Percentiles rank a stretch among this genome's conserved stretches.
Conservation (phyloP, 2,888 invertebrate genomes). For the Pheosia tremula region DNA sequence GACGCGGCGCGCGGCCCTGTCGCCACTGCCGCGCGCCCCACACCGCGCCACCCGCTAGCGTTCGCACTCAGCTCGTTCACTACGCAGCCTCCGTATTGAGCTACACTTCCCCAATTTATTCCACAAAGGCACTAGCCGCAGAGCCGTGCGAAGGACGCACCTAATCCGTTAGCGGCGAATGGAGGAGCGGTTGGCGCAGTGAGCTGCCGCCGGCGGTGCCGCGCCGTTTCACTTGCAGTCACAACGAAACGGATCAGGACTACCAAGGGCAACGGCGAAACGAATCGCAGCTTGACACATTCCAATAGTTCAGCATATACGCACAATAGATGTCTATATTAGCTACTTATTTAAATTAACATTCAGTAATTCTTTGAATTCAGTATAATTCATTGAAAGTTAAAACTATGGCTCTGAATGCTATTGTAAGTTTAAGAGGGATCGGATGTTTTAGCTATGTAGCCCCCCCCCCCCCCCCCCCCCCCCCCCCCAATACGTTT, state of each 20-base stretch:
- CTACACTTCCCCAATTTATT: slow-evolving; percentile 72
- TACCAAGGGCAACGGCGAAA: slow-evolving; percentile 14
- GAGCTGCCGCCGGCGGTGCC: slow-evolving; percentile 9
- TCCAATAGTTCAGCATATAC: background rate
- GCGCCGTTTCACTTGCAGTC: slow-evolving; percentile 21
- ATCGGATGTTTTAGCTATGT: slow-evolving; percentile 5
- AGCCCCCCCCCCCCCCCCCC: slow-evolving; percentile 6
- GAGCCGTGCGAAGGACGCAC: slow-evolving; percentile 69
- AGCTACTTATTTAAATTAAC: background rate
- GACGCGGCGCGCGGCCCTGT: slow-evolving; percentile 63
- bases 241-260: slow-evolving; percentile 15
- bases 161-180: slow-evolving; percentile 71
- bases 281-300: background rate
- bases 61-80: slow-evolving; percentile 57
- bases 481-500: slow-evolving; percentile 6
- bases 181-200: slow-evolving; percentile 26
- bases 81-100: slow-evolving; percentile 83
- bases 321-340: background rate
- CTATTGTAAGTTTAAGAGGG: slow-evolving; percentile 2
- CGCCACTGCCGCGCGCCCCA: slow-evolving; percentile 58
- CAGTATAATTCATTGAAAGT: background rate
- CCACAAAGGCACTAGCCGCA: slow-evolving; percentile 57
- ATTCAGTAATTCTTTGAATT: too few relatives aligned
- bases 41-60: slow-evolving; percentile 44
- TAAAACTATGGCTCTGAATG: background rate